Conservation (phyloP, 2,797 vertebrate species). For the Dendrocincla fuliginosa region DNA sequence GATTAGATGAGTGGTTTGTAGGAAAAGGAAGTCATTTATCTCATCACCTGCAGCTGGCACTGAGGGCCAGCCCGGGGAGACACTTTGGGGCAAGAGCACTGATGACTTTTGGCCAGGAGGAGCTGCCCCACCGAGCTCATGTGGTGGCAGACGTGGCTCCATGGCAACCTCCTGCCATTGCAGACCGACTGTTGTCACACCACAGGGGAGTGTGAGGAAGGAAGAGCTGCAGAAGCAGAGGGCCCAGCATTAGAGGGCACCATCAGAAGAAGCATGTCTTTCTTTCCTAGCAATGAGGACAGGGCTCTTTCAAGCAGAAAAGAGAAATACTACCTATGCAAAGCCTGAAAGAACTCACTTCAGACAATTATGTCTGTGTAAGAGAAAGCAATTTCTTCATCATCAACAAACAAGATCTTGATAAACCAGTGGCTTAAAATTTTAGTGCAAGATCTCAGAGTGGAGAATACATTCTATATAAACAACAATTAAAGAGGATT, state of each 20-base stretch:
- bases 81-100: neutral
- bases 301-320: neutral
- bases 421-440: slow-evolving; percentile 26
- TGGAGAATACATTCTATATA: slow-evolving; percentile 7
- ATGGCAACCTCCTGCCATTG: slow-evolving; percentile 44
- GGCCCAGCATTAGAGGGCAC: neutral
- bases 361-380: neutral
- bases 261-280: neutral
- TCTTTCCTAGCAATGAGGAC: neutral
- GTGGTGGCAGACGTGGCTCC: slow-evolving; percentile 13
- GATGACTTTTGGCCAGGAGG: neutral
- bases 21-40: neutral
- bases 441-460: neutral
- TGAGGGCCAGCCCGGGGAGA: neutral
- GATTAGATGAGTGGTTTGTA: neutral
- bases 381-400: neutral
- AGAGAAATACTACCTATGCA: neutral
- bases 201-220: neutral
- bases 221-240: neutral
- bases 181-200: neutral
- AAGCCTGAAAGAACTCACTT: neutral
- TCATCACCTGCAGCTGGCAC: neutral
- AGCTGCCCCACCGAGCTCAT: neutral
- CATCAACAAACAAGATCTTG: neutral
- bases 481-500: slow-evolving; percentile 38